Evolutionary conservation across 37 sponge, comb jelly and placozoan genomes (phyloP), one percentile per base, ranked within the genome.

Genomic region (Beroe ovata): DNA sequence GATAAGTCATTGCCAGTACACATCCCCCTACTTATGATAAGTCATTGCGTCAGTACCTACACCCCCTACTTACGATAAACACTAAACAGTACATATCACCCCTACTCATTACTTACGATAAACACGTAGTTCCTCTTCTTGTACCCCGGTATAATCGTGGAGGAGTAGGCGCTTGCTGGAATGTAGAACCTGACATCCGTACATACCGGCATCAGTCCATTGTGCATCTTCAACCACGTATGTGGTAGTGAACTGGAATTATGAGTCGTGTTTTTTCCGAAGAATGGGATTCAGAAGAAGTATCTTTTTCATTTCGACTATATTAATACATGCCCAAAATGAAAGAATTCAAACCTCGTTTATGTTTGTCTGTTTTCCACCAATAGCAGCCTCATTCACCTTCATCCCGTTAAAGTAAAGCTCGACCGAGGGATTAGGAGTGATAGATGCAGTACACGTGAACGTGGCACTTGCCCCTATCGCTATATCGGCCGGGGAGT

Each of bases 101-200:
- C 54, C 54, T 47, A 47, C 54, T 47, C 54, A 47, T 47, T 47
- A 66, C 69, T 66, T 18, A 66, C 69, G 69, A 37, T 32, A 30
- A 39, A 77, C 84, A 21, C 1, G 26, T 0, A 77, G 54, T 2
- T 33, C 20, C 26, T 16, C 0, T 26, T 40, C 47, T 54, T 36
- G 16, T 23, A n/a, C 1, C n/a, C n/a, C 3, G 33, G 84, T 77
- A 11, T 6, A 21, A 1, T 35, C 84, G 84, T 77, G 18, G 3
- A 77, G 20, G 4, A 77, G 47, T 35, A 32, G 84, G 21, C 54
- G 22, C 41, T 77, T 77, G 84, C 84, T 77, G 54, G 54, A 40
- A 26, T 77, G 33, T 4, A 22, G 6, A 0, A 35, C 84, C 47
- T 23, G 26, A 40, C 84, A 77, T 14, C 28, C 84, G 28, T 42